Evolutionary conservation across 2,797 vertebrate species (phyloP).

Genomic region (Sciurus carolinensis): DNA sequence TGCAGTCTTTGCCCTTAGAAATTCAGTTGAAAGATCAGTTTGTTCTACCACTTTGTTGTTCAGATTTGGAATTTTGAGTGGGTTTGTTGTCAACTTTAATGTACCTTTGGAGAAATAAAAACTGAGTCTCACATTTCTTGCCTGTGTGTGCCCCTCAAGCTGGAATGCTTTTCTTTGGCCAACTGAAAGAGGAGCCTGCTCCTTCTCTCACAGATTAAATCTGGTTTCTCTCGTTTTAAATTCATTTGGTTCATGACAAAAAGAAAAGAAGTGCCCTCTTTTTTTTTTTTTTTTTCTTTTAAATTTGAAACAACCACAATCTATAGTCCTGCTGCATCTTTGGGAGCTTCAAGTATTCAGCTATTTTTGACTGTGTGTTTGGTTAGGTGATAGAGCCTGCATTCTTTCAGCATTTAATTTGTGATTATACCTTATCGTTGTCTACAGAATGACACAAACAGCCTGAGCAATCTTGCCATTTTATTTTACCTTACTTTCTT

Average conservation of each 20-base stretch:
- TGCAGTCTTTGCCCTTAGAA: neutral
- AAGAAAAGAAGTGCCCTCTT: slow-evolving; percentile 69
- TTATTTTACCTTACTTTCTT: neutral
- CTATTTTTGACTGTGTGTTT: slow-evolving; percentile 39
- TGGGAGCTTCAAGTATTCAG: neutral
- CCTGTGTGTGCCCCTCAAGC: slow-evolving; percentile 64
- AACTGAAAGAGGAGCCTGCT: slow-evolving; percentile 80
- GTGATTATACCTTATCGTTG: neutral
- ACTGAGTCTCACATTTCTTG: slow-evolving; percentile 67
- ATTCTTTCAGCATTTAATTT: slow-evolving; percentile 22
- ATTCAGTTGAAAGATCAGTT: neutral
- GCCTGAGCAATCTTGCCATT: neutral
- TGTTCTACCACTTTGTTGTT: neutral
- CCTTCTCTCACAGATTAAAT: slow-evolving; percentile 81
- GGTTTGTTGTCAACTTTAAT: slow-evolving; percentile 63
- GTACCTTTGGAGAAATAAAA: slow-evolving; percentile 68
- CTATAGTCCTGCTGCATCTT: slow-evolving; percentile 43
- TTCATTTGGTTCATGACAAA: slow-evolving; percentile 81
- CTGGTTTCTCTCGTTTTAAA: slow-evolving; percentile 82
- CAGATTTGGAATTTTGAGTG: slow-evolving; percentile 47
- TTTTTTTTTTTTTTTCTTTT: slow-evolving; percentile 46
- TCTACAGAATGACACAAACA: neutral
- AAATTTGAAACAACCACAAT: slow-evolving; percentile 34
- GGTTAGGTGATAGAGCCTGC: neutral
- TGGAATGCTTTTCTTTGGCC: slow-evolving; percentile 82